phyloP scores from a whole-genome alignment of 2,797 vertebrate genomes.

The Acanthurus tractus region DNA sequence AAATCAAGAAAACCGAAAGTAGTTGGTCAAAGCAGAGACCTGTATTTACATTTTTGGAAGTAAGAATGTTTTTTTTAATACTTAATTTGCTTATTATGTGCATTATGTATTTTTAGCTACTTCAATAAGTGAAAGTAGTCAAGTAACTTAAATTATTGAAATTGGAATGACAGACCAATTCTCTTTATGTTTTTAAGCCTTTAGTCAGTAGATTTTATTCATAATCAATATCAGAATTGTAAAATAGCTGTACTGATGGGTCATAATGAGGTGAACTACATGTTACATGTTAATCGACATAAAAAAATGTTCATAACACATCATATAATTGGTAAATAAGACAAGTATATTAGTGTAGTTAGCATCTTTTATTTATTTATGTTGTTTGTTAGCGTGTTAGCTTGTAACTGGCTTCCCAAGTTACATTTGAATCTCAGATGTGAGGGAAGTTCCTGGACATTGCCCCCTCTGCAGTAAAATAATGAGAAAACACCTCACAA shows the following conservation, averaged over 20 bases:
- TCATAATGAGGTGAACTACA: not conserved
- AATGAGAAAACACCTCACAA: too few relatives aligned
- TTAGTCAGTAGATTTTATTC: not conserved
- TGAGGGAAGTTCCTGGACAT: too few relatives aligned
- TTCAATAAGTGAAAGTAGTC: not conserved
- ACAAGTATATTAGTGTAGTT: too few relatives aligned
- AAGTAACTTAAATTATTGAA: not conserved
- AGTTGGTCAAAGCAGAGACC: not conserved
- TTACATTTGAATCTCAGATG: too few relatives aligned
- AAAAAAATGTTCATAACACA: not conserved
- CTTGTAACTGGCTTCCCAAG: too few relatives aligned
- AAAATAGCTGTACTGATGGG: not conserved
- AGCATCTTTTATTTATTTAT: too few relatives aligned
- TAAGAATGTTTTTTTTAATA: too few relatives aligned
- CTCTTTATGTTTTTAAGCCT: not conserved
- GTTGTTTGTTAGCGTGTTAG: too few relatives aligned
- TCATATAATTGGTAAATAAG: not conserved
- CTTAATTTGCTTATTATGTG: not conserved
- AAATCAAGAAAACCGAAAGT: not conserved
- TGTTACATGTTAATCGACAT: not conserved
- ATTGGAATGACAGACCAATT: not conserved
- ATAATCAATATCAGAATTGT: not conserved
- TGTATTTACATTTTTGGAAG: too few relatives aligned
- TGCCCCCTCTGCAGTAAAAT: too few relatives aligned
- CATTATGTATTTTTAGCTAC: not conserved